Evolutionary conservation across 2,797 vertebrate species (phyloP).

Genomic region (Oreochromis grahami): DNA sequence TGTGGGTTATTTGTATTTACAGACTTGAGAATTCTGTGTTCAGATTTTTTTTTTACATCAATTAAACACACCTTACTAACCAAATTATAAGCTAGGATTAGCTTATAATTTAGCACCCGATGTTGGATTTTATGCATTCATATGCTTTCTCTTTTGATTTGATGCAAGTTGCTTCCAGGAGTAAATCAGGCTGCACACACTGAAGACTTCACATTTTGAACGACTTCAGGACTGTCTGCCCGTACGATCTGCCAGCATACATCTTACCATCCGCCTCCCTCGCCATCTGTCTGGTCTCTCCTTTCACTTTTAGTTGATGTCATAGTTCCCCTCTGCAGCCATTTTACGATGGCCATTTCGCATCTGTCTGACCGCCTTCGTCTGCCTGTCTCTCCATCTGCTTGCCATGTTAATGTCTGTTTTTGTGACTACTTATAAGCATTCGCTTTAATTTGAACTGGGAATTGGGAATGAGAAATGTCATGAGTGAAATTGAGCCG

Average conservation of each 20-base stretch:
- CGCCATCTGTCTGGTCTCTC: slow-evolving; percentile 47
- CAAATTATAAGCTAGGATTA: no score
- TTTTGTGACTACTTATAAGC: slow-evolving; percentile 10
- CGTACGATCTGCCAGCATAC: slow-evolving; percentile 28
- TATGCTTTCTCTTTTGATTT: background rate
- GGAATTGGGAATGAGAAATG: slow-evolving; percentile 41
- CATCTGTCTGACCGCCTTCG: slow-evolving; percentile 22
- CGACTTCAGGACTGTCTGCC: slow-evolving; percentile 10
- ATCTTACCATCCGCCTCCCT: slow-evolving; percentile 29
- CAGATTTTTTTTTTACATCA: background rate
- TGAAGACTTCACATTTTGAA: background rate
- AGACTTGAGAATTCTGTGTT: background rate
- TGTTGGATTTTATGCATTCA: background rate
- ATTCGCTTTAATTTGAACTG: slow-evolving; percentile 37
- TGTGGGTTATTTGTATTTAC: background rate
- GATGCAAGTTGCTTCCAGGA: background rate
- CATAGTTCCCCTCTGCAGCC: slow-evolving; percentile 25
- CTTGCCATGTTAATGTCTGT: slow-evolving; percentile 2
- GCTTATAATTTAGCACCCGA: background rate
- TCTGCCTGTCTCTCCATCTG: slow-evolving; percentile 34
- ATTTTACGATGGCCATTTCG: slow-evolving; percentile 29
- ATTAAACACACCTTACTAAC: background rate
- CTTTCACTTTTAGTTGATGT: slow-evolving; percentile 38
- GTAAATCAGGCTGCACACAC: background rate
- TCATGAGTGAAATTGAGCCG: slow-evolving; percentile 27